Evolutionary conservation across 2,113 vertebrate species (phyloP).

Genomic region (Polypterus senegalus): DNA sequence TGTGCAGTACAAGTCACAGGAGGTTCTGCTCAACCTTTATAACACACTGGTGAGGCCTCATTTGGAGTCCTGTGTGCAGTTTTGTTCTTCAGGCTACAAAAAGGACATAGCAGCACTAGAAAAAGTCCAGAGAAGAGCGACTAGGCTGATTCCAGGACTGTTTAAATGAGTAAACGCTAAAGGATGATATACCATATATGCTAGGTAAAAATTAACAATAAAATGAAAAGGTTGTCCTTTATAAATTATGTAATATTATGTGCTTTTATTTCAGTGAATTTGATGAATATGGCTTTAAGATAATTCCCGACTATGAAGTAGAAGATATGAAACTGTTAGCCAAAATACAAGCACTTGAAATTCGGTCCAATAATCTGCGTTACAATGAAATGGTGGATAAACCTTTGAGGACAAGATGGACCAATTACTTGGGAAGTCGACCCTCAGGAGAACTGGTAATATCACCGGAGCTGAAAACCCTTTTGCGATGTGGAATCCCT

Average conservation of each 20-base stretch:
- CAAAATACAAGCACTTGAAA: slow-evolving; percentile 83
- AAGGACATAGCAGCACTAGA: no score
- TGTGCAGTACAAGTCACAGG: no score
- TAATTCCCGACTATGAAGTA: slow-evolving; percentile 72
- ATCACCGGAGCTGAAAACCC: slow-evolving; percentile 57
- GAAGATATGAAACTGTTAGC: slow-evolving; percentile 80
- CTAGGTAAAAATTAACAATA: no score
- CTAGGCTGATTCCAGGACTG: no score
- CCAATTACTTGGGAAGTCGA: slow-evolving; percentile 49
- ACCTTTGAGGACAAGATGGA: slow-evolving; percentile 62
- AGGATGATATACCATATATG: no score
- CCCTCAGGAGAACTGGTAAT: slow-evolving; percentile 39
- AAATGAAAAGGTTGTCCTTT: background rate
- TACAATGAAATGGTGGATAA: slow-evolving; percentile 54
- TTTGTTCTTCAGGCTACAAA: no score
- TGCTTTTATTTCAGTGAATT: slow-evolving; percentile 51
- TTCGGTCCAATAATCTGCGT: slow-evolving; percentile 69
- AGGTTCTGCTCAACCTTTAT: no score
- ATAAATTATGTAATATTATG: no score
- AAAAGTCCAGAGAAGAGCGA: no score
- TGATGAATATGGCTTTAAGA: slow-evolving; percentile 84
- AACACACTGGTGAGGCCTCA: no score
- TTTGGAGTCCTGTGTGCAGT: no score
- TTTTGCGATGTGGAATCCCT: slow-evolving; percentile 71
- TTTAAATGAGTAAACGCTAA: background rate